These are phyloP conservation scores for Malurus alboscapulatus DNA, from an alignment of 2,113 vertebrate genomes.

Conservation along the genomic window DNA sequence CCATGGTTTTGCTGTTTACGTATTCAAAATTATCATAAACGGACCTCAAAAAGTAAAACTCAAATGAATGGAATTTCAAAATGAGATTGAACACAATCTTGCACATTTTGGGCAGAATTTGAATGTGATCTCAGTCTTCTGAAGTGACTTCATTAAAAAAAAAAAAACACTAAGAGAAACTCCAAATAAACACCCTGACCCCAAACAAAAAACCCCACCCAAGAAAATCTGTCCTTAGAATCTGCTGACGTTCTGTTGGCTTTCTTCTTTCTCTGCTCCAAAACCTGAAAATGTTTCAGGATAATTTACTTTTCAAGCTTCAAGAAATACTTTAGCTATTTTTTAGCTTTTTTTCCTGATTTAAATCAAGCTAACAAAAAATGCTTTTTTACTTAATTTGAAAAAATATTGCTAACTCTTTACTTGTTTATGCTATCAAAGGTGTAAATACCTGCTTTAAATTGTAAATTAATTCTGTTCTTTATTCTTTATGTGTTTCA, in stretches of 20 bases:
- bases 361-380: not conserved
- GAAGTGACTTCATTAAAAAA: not conserved
- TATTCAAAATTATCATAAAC: not conserved
- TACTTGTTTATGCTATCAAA: not conserved
- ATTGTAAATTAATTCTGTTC: not conserved
- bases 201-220: not conserved
- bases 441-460: not conserved
- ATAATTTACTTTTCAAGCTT: slow-evolving; percentile 1
- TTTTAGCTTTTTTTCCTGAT: not conserved
- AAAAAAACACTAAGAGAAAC: not conserved
- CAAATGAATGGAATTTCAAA: not conserved
- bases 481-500: not conserved
- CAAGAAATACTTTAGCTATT: not conserved
- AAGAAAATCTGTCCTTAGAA: not conserved
- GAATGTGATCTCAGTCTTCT: not conserved
- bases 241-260: not conserved
- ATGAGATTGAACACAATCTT: not conserved
- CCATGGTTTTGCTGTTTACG: not conserved
- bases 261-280: not conserved
- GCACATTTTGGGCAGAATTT: not conserved
- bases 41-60: not conserved
- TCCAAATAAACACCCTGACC: not conserved
- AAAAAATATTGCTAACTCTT: not conserved
- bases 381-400: not conserved
- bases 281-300: not conserved